phyloP scores from a whole-genome alignment of 2,888 invertebrate species.

The Dasypogon diadema region DNA sequence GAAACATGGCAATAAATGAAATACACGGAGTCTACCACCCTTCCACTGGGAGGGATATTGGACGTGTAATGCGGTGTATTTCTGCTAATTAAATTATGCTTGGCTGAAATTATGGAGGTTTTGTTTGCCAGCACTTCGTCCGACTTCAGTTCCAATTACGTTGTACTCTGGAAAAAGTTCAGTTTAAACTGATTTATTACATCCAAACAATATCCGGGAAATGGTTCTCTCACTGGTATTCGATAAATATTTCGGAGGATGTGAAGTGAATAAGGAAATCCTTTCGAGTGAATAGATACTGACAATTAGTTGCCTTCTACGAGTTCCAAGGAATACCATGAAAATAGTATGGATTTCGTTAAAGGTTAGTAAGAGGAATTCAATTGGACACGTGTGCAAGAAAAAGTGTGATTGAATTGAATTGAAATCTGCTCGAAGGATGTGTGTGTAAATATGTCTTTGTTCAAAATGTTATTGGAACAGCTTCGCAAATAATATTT shows the following conservation, averaged over 20 bases:
- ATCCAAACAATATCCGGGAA: neutral
- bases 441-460: too few species aligned
- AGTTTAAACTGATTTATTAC: slow-evolving; percentile 16
- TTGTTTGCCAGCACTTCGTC: neutral
- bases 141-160: neutral
- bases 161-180: slow-evolving; percentile 1
- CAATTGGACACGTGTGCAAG: neutral
- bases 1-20: slow-evolving; percentile 1
- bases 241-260: slow-evolving; percentile 20
- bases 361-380: slow-evolving; percentile 6
- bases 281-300: neutral
- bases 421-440: too few species aligned
- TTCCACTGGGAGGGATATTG: neutral
- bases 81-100: slow-evolving; percentile 33
- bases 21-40: neutral
- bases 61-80: neutral
- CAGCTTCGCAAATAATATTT: neutral
- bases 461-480: neutral
- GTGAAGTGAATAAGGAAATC: slow-evolving; percentile 19
- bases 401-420: too few species aligned
- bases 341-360: slow-evolving; percentile 28
- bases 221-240: neutral
- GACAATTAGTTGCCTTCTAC: too few species aligned
- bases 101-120: neutral
- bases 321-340: neutral